Conservation (phyloP, 2,113 vertebrate genomes). For the Argyrosomus japonicus region DNA sequence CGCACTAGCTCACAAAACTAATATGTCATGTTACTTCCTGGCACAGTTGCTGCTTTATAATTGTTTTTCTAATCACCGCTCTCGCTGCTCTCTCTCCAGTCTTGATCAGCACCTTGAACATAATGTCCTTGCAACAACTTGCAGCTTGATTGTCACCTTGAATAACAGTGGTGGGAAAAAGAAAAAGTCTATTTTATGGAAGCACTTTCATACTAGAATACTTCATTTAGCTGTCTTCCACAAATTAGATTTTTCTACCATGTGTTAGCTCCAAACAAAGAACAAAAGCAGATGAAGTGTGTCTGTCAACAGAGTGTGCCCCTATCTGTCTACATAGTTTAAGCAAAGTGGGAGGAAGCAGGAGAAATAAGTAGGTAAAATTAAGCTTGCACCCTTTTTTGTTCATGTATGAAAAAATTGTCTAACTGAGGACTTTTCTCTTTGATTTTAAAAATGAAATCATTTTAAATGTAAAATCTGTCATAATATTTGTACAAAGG, state of each 20-base stretch:
- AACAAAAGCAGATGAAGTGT: neutral
- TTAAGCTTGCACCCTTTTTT: neutral
- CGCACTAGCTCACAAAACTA: slow-evolving; percentile 4
- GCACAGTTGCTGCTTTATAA: neutral
- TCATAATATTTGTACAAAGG: too few relatives aligned
- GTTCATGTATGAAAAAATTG: too few relatives aligned
- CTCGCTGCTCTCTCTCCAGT: neutral
- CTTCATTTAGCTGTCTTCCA: slow-evolving; percentile 1
- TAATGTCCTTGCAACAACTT: neutral
- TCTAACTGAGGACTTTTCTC: too few relatives aligned
- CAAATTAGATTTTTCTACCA: neutral
- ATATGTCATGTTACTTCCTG: neutral
- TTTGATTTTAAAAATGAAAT: too few relatives aligned
- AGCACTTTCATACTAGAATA: neutral
- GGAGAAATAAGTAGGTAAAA: neutral
- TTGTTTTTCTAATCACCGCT: neutral
- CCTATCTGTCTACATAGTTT: neutral
- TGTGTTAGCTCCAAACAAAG: neutral
- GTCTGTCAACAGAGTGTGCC: neutral
- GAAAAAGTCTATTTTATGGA: neutral
- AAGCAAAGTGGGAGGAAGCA: neutral
- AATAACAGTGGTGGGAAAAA: neutral
- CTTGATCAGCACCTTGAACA: neutral
- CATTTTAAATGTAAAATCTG: too few relatives aligned
- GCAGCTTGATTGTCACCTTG: neutral